These are phyloP conservation scores for Vulpes vulpes DNA, from an alignment of 2,113 vertebrate genomes.

Conservation along the genomic window DNA sequence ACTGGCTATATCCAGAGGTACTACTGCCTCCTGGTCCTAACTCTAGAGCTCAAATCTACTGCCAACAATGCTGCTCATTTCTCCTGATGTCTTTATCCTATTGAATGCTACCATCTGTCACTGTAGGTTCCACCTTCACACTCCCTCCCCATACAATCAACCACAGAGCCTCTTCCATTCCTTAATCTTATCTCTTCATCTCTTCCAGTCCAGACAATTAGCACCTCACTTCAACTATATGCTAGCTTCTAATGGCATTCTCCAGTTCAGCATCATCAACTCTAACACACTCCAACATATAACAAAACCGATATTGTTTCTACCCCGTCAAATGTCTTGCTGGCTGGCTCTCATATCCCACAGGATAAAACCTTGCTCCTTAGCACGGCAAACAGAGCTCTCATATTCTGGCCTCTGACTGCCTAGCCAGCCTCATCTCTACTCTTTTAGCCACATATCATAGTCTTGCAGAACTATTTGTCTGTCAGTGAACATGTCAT, in stretches of 20 bases:
- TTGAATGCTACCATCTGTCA: not conserved
- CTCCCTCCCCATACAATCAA: not conserved
- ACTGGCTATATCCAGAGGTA: not conserved
- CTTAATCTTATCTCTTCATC: not conserved
- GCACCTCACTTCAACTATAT: not conserved
- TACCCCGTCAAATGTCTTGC: not conserved
- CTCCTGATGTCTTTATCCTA: not conserved
- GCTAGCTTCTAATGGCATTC: slow-evolving; percentile 2
- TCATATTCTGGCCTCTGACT: not conserved
- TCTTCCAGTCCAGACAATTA: not conserved
- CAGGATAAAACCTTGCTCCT: not conserved
- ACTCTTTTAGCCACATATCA: not conserved
- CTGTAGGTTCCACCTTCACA: not conserved
- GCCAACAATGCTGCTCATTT: not conserved
- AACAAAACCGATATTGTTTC: not conserved
- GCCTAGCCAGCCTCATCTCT: not conserved
- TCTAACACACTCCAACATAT: not conserved
- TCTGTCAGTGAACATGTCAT: not conserved
- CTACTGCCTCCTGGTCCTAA: not conserved
- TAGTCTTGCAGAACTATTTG: not conserved
- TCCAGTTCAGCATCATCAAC: not conserved
- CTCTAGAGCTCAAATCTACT: not conserved
- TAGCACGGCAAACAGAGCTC: not conserved
- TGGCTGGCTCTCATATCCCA: not conserved
- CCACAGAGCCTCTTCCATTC: not conserved